These are phyloP conservation scores for Anoura caudifer DNA, from an alignment of 2,113 vertebrate species.

Conservation along the genomic window DNA sequence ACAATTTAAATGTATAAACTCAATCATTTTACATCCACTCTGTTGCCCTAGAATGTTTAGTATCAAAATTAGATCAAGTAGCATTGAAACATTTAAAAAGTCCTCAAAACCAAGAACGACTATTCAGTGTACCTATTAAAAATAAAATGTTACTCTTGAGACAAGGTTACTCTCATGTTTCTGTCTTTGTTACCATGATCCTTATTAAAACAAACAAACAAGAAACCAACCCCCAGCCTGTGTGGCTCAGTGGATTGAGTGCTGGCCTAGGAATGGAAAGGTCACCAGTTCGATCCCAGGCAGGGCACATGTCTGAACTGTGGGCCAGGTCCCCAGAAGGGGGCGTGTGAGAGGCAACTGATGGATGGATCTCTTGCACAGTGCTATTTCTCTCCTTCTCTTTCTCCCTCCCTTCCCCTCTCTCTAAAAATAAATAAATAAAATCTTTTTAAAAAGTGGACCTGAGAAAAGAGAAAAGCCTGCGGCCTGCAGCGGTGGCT, in stretches of 20 bases:
- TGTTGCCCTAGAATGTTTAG: slow-evolving; percentile 1
- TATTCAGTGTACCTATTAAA: background rate
- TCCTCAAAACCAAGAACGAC: background rate
- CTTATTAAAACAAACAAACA: background rate
- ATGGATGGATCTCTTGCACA: too few relatives aligned
- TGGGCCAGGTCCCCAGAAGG: too few relatives aligned
- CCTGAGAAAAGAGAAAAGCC: background rate
- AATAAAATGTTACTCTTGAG: slow-evolving; percentile 8
- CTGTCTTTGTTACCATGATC: background rate
- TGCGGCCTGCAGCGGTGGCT: background rate
- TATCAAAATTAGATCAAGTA: slow-evolving; percentile 27
- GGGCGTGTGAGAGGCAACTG: too few relatives aligned
- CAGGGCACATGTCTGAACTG: too few relatives aligned
- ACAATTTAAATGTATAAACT: background rate
- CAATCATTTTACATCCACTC: slow-evolving; percentile 11
- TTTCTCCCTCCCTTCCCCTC: too few relatives aligned
- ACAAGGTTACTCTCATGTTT: background rate
- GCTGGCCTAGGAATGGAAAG: too few relatives aligned
- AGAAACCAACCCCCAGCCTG: too few relatives aligned
- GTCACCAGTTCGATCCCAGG: too few relatives aligned
- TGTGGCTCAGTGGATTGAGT: too few relatives aligned
- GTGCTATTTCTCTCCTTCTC: too few relatives aligned
- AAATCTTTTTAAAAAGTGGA: too few relatives aligned
- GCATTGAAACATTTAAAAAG: background rate
- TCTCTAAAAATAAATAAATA: too few relatives aligned